Evolutionary conservation across 2,888 invertebrate genomes (phyloP).

Genomic region (Microctonus brassicae): DNA sequence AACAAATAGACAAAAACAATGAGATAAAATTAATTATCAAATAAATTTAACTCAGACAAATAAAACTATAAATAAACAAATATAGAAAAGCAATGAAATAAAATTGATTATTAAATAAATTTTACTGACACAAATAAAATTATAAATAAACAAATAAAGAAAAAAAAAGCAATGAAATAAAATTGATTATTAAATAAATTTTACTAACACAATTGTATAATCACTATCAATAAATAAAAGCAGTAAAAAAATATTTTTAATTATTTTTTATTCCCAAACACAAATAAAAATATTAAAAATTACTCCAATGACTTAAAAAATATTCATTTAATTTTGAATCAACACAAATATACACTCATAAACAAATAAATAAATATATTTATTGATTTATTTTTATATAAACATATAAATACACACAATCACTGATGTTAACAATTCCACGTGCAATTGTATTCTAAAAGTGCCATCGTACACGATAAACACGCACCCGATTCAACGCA

Average conservation of each 20-base stretch:
- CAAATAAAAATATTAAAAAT: too few species aligned
- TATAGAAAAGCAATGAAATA: neutral
- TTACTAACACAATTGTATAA: neutral
- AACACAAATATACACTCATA: too few species aligned
- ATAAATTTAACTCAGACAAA: too few species aligned
- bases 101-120: neutral
- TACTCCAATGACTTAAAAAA: too few species aligned
- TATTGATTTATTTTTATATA: too few species aligned
- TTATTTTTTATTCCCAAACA: too few species aligned
- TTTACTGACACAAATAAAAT: neutral
- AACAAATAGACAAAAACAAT: too few species aligned
- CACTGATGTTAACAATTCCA: neutral
- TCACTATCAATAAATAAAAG: neutral
- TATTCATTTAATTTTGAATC: too few species aligned
- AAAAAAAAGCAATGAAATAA: neutral
- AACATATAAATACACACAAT: too few species aligned
- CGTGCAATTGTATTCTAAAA: neutral
- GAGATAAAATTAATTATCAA: too few species aligned
- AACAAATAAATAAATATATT: too few species aligned
- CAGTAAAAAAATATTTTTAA: neutral
- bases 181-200: neutral
- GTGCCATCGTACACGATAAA: neutral
- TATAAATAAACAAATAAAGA: too few species aligned
- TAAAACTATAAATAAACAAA: neutral
- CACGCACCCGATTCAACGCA: neutral